Evolutionary conservation across 1,140 invertebrate species (phyloP), one percentile per base, ranked within the genome.

Genomic region (Zaprionus inermis): DNA sequence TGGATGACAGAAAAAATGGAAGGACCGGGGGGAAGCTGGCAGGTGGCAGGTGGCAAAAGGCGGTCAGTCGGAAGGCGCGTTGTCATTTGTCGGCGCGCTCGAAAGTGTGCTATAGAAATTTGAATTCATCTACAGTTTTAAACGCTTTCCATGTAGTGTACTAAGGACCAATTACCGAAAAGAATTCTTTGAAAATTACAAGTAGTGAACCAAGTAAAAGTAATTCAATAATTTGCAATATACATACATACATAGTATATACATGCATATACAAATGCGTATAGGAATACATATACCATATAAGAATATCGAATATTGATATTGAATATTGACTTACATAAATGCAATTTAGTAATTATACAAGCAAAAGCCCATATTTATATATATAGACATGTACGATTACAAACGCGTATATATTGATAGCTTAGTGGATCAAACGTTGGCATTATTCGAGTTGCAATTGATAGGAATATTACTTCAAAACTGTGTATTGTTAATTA

Each of bases 141-240:
- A 90, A 80, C 68, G 84, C 84, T 90, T 91, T 91, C 78, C 71
- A 84, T 73, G 80, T 90, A 90, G 88, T 76, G 79, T 90, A 91
- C 78, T 91, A 91, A 91, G 88, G 88, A 91, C 88, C 88, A 91
- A 91, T 91, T 91, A 91, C 63, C 75, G 72, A 77, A 69, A 72
- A 20, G 11, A 79, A 64, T 73, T 60, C 65, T 81, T 63, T 78
- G 49, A 66, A 75, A 55, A 78, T 57, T 69, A 80, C 56, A 46
- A 79, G 72, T 80, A 63, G 79, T 73, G 74, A 63, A 68, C 18
- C 18, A 52, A 78, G 55, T 60, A 82, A 55, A 32, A 52, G 49
- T 69, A 57, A 58, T 63, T 76, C 20, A 18, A 16, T 72, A 75
- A 83, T 78, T 79, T 79, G 80, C 78, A 89, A 89, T 72, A 75